Conservation (phyloP, 2,888 invertebrate species). For the Erannis defoliaria region DNA sequence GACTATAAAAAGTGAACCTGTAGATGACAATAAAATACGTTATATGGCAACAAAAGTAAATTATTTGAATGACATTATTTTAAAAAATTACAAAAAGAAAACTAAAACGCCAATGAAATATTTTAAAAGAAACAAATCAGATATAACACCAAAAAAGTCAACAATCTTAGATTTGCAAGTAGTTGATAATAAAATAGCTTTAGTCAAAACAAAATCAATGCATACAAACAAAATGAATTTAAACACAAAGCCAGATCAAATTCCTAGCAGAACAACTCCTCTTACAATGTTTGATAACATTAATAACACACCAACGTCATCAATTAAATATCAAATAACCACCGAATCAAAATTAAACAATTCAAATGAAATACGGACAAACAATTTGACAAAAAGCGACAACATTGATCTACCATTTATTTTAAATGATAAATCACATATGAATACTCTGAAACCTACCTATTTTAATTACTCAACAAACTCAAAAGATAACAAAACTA, state of each 20-base stretch:
- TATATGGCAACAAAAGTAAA: conserved; percentile 47
- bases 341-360: neutral
- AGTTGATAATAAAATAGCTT: conserved; percentile 10
- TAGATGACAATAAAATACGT: conserved; percentile 43
- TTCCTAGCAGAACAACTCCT: neutral
- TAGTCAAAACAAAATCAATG: conserved; percentile 8
- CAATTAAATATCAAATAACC: neutral
- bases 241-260: neutral
- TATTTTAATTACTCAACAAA: neutral
- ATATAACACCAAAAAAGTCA: neutral
- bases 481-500: conserved; percentile 8
- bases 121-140: neutral
- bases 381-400: neutral
- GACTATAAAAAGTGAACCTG: conserved; percentile 21
- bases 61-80: conserved; percentile 12
- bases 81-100: conserved; percentile 1
- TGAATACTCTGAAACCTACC: neutral
- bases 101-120: neutral
- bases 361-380: too few species aligned
- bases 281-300: neutral
- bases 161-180: neutral
- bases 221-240: neutral
- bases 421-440: neutral
- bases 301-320: neutral
- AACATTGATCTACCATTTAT: neutral